phyloP scores from a whole-genome alignment of 2,797 vertebrate species.

The Ctenopoma multispine region DNA sequence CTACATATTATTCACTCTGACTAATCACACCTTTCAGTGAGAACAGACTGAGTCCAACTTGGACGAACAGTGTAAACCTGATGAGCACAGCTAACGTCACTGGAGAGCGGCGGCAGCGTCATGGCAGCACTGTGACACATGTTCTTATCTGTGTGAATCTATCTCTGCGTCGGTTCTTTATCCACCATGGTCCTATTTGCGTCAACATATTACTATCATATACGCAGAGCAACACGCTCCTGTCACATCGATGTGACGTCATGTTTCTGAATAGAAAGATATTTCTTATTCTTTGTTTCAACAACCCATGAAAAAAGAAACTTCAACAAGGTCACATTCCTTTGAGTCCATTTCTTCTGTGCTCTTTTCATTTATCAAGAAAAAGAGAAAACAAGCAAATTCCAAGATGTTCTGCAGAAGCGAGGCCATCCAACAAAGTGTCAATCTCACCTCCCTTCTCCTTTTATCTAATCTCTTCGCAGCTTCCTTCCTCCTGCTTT shows the following conservation, averaged over 20 bases:
- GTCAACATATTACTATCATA: neutral
- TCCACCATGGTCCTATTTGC: neutral
- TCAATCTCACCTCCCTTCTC: constrained; percentile 6
- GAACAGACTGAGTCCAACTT: neutral
- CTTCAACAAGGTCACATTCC: constrained; percentile 20
- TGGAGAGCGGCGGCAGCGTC: fast-evolving
- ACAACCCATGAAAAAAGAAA: neutral
- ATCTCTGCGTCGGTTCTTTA: neutral
- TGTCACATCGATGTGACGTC: neutral
- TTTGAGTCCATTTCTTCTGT: neutral
- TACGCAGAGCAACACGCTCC: neutral
- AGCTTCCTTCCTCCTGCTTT: constrained; percentile 8
- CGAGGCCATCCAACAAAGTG: constrained; percentile 32
- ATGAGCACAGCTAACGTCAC: neutral
- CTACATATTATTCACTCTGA: too few species aligned
- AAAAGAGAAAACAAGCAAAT: constrained; percentile 3
- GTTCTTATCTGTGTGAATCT: neutral
- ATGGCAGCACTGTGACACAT: neutral
- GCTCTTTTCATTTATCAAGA: constrained; percentile 22
- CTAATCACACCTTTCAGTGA: neutral
- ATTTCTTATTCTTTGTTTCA: neutral
- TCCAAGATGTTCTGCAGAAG: constrained; percentile 4
- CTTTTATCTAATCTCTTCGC: constrained; percentile 10
- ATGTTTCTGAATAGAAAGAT: neutral
- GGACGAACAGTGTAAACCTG: neutral